Evolutionary conservation across 2,797 vertebrate genomes (phyloP).

Genomic region (Scyliorhinus canicula): DNA sequence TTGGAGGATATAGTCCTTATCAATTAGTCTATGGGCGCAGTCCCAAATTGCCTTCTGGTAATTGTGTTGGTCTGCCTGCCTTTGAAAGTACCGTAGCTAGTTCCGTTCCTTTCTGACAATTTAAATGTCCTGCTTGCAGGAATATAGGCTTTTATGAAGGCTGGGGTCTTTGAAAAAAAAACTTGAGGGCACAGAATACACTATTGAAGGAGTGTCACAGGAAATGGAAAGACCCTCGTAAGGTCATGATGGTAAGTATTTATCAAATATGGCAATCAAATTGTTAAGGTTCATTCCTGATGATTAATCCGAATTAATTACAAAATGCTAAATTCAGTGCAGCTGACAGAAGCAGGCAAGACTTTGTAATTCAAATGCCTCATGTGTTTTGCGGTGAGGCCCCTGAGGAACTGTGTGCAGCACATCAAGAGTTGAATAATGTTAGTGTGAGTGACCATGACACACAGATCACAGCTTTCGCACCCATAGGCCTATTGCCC

Average conservation of each 20-base stretch:
- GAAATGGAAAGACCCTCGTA: too few relatives aligned
- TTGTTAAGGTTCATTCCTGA: background rate
- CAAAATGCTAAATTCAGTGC: background rate
- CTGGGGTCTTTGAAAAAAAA: background rate
- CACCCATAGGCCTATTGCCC: too few relatives aligned
- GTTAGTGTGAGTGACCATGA: background rate
- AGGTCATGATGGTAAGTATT: background rate
- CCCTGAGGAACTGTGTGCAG: background rate
- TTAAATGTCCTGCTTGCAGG: too few relatives aligned
- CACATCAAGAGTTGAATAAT: background rate
- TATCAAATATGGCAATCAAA: background rate
- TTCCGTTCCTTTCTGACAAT: background rate
- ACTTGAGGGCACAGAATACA: too few relatives aligned
- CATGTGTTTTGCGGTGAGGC: background rate
- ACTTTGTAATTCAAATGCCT: background rate
- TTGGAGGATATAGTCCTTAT: background rate
- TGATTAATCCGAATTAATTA: background rate
- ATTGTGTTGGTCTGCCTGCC: background rate
- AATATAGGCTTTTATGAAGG: background rate
- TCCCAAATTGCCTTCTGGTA: background rate
- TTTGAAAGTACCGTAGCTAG: background rate
- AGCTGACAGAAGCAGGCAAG: background rate
- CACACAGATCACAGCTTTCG: background rate
- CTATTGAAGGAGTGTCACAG: background rate
- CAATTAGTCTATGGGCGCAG: background rate